Conservation (phyloP, 2,888 invertebrate genomes). For the Polydrusus tereticollis region DNA sequence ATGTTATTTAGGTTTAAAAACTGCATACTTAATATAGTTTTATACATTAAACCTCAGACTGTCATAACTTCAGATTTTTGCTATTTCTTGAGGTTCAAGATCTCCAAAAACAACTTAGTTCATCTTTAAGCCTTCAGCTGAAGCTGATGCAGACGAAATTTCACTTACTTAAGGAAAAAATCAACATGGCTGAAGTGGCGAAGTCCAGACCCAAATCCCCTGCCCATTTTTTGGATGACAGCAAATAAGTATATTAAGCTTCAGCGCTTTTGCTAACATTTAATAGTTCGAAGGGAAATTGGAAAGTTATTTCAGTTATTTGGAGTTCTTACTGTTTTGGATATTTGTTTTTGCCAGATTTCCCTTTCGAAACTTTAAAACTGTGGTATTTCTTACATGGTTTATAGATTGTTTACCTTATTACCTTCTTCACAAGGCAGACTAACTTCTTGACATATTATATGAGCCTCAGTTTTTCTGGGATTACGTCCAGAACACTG, state of each 20-base stretch:
- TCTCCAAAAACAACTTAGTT: conserved; percentile 82
- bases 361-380: not conserved
- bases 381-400: not conserved
- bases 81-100: conserved; percentile 74
- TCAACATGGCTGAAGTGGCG: conserved; percentile 38
- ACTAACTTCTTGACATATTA: no score
- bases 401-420: not conserved
- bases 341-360: not conserved
- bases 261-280: conserved; percentile 12
- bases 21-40: not conserved
- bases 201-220: conserved; percentile 19
- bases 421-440: no score
- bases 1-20: no score
- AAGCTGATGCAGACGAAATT: conserved; percentile 81
- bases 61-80: not conserved
- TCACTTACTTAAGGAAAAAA: conserved; percentile 77
- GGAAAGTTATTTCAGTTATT: not conserved
- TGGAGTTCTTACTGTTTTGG: not conserved
- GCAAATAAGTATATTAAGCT: conserved; percentile 41
- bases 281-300: conserved; percentile 10
- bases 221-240: conserved; percentile 19
- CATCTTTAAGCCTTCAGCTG: conserved; percentile 80
- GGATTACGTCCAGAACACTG: no score
- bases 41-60: no score
- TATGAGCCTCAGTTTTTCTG: no score